Evolutionary conservation across 2,797 vertebrate genomes (phyloP).

Genomic region (Leptatherina wallacei): DNA sequence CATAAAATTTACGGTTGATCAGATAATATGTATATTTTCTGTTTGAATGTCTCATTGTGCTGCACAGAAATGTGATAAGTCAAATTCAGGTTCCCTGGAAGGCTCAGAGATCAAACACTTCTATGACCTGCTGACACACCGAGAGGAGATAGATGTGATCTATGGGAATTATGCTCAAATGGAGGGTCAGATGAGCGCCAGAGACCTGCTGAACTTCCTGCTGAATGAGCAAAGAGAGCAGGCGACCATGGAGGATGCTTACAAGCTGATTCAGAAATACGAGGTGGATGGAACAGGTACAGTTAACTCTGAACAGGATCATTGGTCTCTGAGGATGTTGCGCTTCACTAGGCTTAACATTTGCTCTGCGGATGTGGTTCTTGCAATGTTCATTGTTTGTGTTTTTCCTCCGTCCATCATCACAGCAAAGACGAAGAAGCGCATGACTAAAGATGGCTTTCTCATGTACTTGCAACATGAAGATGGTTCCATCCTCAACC

Average conservation of each 20-base stretch:
- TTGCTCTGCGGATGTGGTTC: not conserved
- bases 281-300: constrained; percentile 88
- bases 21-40: not conserved
- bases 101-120: constrained; percentile 91
- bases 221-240: constrained; percentile 83
- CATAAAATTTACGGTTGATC: not conserved
- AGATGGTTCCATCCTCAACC: constrained; percentile 87
- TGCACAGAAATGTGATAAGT: constrained; percentile 90
- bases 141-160: constrained; percentile 88
- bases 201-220: constrained; percentile 86
- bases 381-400: not conserved
- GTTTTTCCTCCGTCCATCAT: constrained; percentile 2
- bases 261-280: constrained; percentile 89
- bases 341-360: not conserved
- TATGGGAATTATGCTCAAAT: constrained; percentile 78
- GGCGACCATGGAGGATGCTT: constrained; percentile 72
- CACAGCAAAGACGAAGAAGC: constrained; percentile 85
- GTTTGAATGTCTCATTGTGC: constrained; percentile 23
- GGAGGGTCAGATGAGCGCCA: constrained; percentile 81
- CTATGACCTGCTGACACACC: constrained; percentile 90
- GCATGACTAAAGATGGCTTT: constrained; percentile 95
- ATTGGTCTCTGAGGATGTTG: not conserved
- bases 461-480: constrained; percentile 90
- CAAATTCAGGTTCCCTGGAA: constrained; percentile 89
- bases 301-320: constrained; percentile 9